These are phyloP conservation scores for Myrmecobius fasciatus DNA, from an alignment of 2,113 vertebrate genomes.

Conservation along the genomic window DNA sequence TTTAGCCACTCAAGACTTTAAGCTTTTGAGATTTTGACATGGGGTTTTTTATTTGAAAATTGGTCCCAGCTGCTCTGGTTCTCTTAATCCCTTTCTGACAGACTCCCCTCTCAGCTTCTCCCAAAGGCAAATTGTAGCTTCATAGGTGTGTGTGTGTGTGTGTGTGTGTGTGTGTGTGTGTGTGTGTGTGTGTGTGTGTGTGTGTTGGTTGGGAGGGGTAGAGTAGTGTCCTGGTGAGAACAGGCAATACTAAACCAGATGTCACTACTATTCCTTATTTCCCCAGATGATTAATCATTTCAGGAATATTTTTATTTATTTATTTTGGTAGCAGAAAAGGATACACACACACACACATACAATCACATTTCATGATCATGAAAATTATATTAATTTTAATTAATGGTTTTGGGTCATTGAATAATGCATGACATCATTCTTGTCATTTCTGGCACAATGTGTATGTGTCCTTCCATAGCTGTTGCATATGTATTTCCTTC, in stretches of 20 bases:
- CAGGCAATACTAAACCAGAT: constrained; percentile 10
- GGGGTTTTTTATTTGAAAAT: constrained; percentile 71
- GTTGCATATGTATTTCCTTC: neutral
- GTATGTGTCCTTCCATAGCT: too few relatives aligned
- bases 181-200: too few relatives aligned
- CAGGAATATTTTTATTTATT: constrained; percentile 36
- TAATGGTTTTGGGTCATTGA: constrained; percentile 26
- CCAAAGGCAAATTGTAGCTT: constrained; percentile 20
- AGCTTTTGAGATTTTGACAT: constrained; percentile 59
- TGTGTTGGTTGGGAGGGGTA: neutral
- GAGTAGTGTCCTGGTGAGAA: neutral
- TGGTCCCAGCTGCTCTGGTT: constrained; percentile 68
- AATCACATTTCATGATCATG: constrained; percentile 6
- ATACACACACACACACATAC: too few relatives aligned
- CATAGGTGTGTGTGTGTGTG: constrained; percentile 4
- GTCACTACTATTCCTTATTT: constrained; percentile 6
- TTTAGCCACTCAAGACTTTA: constrained; percentile 49
- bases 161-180: neutral
- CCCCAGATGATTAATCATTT: constrained; percentile 39
- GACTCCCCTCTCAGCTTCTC: constrained; percentile 35
- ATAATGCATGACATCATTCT: neutral
- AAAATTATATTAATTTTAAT: constrained; percentile 12
- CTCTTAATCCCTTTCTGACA: constrained; percentile 72
- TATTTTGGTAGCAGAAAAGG: neutral
- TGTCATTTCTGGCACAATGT: neutral